Conservation (phyloP, 2,797 vertebrate species). For the Gastrophryne carolinensis region DNA sequence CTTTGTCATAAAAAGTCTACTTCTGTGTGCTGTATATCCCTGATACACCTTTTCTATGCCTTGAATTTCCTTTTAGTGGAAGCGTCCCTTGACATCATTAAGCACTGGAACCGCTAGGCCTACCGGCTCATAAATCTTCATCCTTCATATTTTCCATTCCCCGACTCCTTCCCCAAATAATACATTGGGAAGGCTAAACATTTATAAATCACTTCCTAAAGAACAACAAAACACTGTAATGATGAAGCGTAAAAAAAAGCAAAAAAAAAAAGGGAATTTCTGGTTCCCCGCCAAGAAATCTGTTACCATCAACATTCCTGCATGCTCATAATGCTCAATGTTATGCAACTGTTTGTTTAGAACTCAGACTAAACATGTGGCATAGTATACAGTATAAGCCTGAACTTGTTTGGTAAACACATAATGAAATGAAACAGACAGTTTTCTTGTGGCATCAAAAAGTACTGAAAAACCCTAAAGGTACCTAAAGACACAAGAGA, state of each 20-base stretch:
- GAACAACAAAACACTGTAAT: slow-evolving; percentile 28
- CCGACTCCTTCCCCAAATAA: slow-evolving; percentile 8
- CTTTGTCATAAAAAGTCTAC: too few relatives aligned
- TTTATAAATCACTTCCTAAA: slow-evolving; percentile 26
- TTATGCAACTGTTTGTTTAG: slow-evolving; percentile 61
- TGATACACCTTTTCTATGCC: too few relatives aligned
- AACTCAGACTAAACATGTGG: slow-evolving; percentile 85
- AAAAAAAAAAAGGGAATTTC: neutral
- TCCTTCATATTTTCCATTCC: slow-evolving; percentile 2
- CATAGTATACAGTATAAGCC: slow-evolving; percentile 75
- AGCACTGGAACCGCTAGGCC: neutral
- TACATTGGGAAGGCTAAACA: slow-evolving; percentile 7
- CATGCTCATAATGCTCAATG: slow-evolving; percentile 6
- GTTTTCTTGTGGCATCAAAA: neutral
- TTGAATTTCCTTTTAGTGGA: too few relatives aligned
- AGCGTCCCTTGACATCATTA: neutral
- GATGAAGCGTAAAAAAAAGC: slow-evolving; percentile 1
- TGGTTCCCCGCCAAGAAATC: slow-evolving; percentile 22
- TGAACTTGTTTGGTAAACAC: slow-evolving; percentile 56
- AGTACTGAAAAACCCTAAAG: neutral
- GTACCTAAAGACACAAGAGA: too few relatives aligned
- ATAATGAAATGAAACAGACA: neutral
- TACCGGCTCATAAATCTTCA: neutral
- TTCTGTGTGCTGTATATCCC: too few relatives aligned
- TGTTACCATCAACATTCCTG: slow-evolving; percentile 31